Evolutionary conservation across 2,113 vertebrate species (phyloP).

Genomic region (Hystrix brachyura): DNA sequence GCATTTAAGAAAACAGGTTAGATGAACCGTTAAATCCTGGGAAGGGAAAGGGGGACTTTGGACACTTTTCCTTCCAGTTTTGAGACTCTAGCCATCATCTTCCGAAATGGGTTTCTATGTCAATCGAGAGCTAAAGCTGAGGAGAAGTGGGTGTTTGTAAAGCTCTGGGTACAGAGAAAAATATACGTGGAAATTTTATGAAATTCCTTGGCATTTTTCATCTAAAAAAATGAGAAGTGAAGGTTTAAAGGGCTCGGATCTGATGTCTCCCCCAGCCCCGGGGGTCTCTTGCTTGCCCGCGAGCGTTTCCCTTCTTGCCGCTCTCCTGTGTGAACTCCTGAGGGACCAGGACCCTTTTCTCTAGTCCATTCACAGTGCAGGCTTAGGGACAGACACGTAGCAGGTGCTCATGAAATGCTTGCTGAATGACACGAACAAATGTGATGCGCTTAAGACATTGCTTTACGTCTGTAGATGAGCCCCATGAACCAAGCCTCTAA

Average conservation of each 20-base stretch:
- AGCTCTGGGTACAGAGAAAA: not conserved
- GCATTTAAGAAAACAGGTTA: slow-evolving; percentile 75
- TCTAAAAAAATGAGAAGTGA: not conserved
- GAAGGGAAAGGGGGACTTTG: not conserved
- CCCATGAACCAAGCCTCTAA: not conserved
- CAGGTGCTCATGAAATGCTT: not conserved
- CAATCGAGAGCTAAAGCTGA: not conserved
- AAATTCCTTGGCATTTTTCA: not conserved
- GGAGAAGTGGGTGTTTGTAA: not conserved
- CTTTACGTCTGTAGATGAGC: not conserved
- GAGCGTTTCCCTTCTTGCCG: not conserved
- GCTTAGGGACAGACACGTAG: not conserved
- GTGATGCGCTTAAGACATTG: not conserved
- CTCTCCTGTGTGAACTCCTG: not conserved
- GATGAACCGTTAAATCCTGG: slow-evolving; percentile 63
- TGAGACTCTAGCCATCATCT: not conserved
- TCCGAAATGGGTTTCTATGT: accelerated
- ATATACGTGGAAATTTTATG: not conserved
- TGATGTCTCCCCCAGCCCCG: not conserved
- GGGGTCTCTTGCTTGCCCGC: not conserved
- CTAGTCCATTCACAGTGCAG: not conserved
- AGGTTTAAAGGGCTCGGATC: not conserved
- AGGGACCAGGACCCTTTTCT: not conserved
- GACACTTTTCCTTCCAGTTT: not conserved
- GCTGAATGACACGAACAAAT: not conserved